phyloP scores from a whole-genome alignment of 37 sponge, comb jelly and placozoan genomes.

The Lycopodina hypogea region DNA sequence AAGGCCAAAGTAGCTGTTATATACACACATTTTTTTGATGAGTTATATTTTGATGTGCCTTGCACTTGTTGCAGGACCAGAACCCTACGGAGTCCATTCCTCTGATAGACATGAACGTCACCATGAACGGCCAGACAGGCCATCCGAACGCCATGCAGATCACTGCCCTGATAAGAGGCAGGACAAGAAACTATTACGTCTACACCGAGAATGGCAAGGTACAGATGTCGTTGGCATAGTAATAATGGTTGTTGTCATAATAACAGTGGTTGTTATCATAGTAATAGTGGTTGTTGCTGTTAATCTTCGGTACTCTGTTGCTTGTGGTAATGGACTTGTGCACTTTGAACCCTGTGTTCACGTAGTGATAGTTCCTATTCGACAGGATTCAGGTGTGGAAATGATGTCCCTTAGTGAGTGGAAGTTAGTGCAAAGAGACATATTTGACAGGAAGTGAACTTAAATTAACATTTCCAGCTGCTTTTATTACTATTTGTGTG shows the following conservation, averaged over 20 bases:
- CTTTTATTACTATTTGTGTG: too few relatives aligned
- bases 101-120: slow-evolving; percentile 60
- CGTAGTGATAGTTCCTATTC: background rate
- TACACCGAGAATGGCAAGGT: slow-evolving; percentile 72
- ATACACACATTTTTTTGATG: too few relatives aligned
- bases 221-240: too few relatives aligned
- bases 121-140: slow-evolving; percentile 63
- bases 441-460: too few relatives aligned
- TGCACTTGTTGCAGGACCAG: slow-evolving; percentile 9
- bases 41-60: too few relatives aligned
- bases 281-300: background rate
- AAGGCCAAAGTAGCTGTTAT: too few relatives aligned
- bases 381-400: too few relatives aligned
- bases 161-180: slow-evolving; percentile 63
- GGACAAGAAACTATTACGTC: slow-evolving; percentile 73
- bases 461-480: too few relatives aligned
- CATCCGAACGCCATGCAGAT: slow-evolving; percentile 82
- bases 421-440: too few relatives aligned
- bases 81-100: slow-evolving; percentile 47
- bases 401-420: too few relatives aligned
- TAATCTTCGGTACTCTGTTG: background rate
- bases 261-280: background rate
- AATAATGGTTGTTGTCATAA: background rate
- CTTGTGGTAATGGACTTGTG: background rate
- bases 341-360: background rate